Conservation (phyloP, 2,888 invertebrate species). For the Odiellus spinosus region DNA sequence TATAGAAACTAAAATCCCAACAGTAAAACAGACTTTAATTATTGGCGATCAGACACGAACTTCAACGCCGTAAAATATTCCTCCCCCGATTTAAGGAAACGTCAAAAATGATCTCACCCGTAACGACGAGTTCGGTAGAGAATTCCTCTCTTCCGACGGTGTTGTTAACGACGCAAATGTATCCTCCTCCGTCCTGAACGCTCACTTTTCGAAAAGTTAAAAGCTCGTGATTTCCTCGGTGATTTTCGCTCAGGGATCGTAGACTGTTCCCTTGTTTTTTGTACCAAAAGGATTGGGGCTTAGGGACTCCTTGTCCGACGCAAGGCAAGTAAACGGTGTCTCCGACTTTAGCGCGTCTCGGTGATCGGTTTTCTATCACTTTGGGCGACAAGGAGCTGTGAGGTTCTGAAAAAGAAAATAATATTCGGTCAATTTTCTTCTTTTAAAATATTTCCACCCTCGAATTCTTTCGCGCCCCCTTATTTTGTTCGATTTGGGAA, state of each 20-base stretch:
- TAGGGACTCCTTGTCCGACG: slow-evolving; percentile 30
- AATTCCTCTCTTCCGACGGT: slow-evolving; percentile 25
- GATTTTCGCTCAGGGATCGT: slow-evolving; percentile 12
- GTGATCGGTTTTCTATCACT: slow-evolving; percentile 14
- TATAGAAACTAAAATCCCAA: too few relatives aligned
- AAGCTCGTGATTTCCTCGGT: slow-evolving; percentile 27
- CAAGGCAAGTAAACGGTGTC: slow-evolving; percentile 29
- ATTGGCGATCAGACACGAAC: too few relatives aligned
- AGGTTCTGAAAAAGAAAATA: slow-evolving; percentile 13
- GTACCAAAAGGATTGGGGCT: slow-evolving; percentile 29
- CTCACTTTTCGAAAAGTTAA: slow-evolving; percentile 24
- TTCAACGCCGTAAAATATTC: too few relatives aligned
- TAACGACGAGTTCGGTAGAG: slow-evolving; percentile 25
- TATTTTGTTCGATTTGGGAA: too few relatives aligned
- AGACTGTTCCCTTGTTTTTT: slow-evolving; percentile 18
- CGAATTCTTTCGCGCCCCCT: too few relatives aligned
- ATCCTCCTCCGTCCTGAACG: slow-evolving; percentile 27
- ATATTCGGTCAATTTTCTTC: too few relatives aligned
- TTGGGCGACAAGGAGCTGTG: slow-evolving; percentile 15
- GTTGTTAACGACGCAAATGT: slow-evolving; percentile 30
- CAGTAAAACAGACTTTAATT: too few relatives aligned
- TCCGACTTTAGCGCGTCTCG: slow-evolving; percentile 17
- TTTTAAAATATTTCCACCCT: too few relatives aligned
- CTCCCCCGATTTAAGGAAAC: background rate
- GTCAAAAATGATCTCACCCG: slow-evolving; percentile 23